Evolutionary conservation across 1,140 invertebrate genomes (phyloP).

Genomic region (Ceratosolen fusciceps): DNA sequence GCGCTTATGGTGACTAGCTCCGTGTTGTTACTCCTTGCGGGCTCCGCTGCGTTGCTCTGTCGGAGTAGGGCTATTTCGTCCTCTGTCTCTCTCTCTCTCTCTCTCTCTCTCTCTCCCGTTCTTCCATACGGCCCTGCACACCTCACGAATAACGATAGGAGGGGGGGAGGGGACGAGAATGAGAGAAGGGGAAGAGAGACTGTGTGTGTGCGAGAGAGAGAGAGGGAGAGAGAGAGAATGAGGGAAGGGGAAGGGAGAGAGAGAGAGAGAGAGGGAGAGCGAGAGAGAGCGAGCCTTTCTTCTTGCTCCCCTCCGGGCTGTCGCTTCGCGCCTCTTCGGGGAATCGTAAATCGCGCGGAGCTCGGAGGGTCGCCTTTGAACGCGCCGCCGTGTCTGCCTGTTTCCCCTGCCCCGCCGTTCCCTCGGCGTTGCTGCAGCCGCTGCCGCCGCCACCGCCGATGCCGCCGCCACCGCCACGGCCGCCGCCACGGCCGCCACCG

Average conservation of each 20-base stretch:
- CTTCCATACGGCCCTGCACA: no score
- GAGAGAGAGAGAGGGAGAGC: not conserved
- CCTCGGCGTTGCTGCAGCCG: no score
- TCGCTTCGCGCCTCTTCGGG: conserved; percentile 34
- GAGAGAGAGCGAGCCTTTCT: not conserved
- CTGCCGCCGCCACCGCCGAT: not conserved
- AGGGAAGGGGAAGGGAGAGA: no score
- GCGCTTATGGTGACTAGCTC: conserved; percentile 51
- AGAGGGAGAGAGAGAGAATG: no score
- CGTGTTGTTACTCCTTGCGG: conserved; percentile 25
- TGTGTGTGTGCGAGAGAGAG: no score
- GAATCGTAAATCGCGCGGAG: conserved; percentile 39
- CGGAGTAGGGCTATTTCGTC: conserved; percentile 2
- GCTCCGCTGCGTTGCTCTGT: conserved; percentile 43
- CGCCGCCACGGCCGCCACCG: no score
- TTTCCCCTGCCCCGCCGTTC: not conserved
- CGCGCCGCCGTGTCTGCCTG: conserved; percentile 13
- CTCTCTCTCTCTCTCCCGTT: not conserved
- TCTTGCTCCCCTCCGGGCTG: conserved; percentile 2
- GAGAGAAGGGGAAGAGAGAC: no score
- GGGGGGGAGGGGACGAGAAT: no score
- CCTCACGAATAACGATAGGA: no score
- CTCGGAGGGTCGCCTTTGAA: conserved; percentile 42
- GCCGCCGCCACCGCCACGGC: no score
- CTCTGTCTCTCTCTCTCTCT: no score